Percentiles rank a stretch among this genome's conserved stretches.
Evolutionary conservation across 1,140 invertebrate species (phyloP).

Genomic region (Tyrophagus putrescentiae): DNA sequence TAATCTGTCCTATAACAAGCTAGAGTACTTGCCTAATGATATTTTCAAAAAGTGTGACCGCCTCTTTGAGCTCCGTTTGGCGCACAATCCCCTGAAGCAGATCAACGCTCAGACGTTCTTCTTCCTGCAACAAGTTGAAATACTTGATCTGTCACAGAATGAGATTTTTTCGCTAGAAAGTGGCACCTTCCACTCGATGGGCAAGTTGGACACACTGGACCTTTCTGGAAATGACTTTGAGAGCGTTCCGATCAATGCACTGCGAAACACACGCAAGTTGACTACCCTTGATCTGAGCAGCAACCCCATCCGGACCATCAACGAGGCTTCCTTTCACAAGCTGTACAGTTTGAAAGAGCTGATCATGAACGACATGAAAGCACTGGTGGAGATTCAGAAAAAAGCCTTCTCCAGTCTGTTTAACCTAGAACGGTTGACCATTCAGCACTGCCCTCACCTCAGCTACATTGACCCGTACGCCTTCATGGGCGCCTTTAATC

Average conservation of each 20-base stretch:
- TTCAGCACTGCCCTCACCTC: slow-evolving; percentile 22
- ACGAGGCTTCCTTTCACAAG: slow-evolving; percentile 22
- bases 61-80: slow-evolving; percentile 20
- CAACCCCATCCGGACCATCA: slow-evolving; percentile 22
- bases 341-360: slow-evolving; percentile 21
- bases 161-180: slow-evolving; percentile 8
- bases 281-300: slow-evolving; percentile 20
- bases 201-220: slow-evolving; percentile 24
- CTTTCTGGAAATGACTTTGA: slow-evolving; percentile 25
- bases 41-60: slow-evolving; percentile 21
- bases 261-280: slow-evolving; percentile 20
- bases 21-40: slow-evolving; percentile 19
- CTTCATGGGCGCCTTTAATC: slow-evolving; percentile 24
- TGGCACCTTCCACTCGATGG: slow-evolving; percentile 19
- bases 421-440: slow-evolving; percentile 14
- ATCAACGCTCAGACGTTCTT: slow-evolving; percentile 20
- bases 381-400: slow-evolving; percentile 18
- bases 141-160: slow-evolving; percentile 21
- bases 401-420: slow-evolving; percentile 22
- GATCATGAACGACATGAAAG: slow-evolving; percentile 21
- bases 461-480: slow-evolving; percentile 15
- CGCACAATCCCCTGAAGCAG: slow-evolving; percentile 21
- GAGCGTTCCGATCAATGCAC: slow-evolving; percentile 22
- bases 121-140: slow-evolving; percentile 14
- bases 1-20: slow-evolving; percentile 23